Evolutionary conservation across 2,888 invertebrate genomes (phyloP).

Genomic region (Axea sp.): DNA sequence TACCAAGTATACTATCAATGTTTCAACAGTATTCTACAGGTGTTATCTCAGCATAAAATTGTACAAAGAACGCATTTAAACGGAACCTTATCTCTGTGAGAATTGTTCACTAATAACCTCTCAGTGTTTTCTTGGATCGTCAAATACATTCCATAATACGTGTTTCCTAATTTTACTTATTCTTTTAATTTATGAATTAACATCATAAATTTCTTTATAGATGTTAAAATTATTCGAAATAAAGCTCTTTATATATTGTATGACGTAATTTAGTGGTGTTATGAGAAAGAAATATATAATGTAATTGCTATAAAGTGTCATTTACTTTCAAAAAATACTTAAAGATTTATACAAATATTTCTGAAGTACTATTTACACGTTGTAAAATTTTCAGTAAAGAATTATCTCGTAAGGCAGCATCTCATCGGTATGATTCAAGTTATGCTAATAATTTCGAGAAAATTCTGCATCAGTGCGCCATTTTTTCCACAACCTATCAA

Average conservation of each 20-base stretch:
- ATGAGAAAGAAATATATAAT: constrained; percentile 33
- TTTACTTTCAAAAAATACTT: constrained; percentile 32
- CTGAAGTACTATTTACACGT: no score
- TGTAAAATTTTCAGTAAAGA: constrained; percentile 18
- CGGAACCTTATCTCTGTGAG: constrained; percentile 25
- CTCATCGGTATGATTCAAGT: constrained; percentile 15
- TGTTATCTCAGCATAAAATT: constrained; percentile 41
- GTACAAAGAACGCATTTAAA: constrained; percentile 25
- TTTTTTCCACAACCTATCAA: constrained; percentile 19
- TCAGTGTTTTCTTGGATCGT: no score
- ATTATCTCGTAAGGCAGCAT: constrained; percentile 33
- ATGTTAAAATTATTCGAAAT: constrained; percentile 5
- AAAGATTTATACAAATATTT: constrained; percentile 20
- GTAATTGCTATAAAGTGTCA: constrained; percentile 45
- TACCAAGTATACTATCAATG: constrained; percentile 5
- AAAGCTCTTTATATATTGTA: constrained; percentile 16
- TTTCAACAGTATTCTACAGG: constrained; percentile 39
- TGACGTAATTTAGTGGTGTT: constrained; percentile 28
- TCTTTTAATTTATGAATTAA: constrained; percentile 37
- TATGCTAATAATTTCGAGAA: constrained; percentile 24
- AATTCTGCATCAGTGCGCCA: constrained; percentile 20
- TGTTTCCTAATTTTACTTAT: not conserved
- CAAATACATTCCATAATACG: constrained; percentile 1
- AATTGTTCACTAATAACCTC: constrained; percentile 6
- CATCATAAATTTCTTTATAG: constrained; percentile 5